Percentiles rank a stretch among this genome's conserved stretches.
These are phyloP conservation scores for Cyphomyrus plagiostoma DNA, from an alignment of 2,113 vertebrate species.

Conservation along the genomic window DNA sequence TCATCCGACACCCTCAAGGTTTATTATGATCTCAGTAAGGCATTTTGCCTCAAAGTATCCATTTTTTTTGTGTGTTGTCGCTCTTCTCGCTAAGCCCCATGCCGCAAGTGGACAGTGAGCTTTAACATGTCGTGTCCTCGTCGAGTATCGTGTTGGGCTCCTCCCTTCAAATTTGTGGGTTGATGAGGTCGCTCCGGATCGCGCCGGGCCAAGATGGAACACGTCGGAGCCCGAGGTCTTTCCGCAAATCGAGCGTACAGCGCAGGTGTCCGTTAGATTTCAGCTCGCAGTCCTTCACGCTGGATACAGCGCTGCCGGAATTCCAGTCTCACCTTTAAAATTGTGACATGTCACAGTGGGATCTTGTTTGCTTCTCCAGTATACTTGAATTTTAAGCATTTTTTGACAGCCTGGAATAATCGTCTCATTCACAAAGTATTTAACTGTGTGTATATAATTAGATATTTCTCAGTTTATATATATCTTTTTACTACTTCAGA, in stretches of 20 bases:
- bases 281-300: neutral
- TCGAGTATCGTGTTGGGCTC: neutral
- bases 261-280: neutral
- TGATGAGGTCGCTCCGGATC: neutral
- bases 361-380: slow-evolving; percentile 18
- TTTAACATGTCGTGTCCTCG: neutral
- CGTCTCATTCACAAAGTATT: slow-evolving; percentile 54
- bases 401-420: slow-evolving; percentile 46
- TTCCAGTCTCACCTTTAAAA: slow-evolving; percentile 12
- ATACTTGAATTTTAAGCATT: slow-evolving; percentile 48
- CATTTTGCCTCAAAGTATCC: neutral
- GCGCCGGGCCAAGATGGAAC: slow-evolving; percentile 8
- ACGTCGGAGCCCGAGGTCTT: slow-evolving; percentile 3
- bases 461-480: neutral
- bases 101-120: neutral
- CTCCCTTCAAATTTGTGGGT: neutral
- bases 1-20: neutral
- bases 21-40: neutral
- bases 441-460: slow-evolving; percentile 13
- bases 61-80: neutral
- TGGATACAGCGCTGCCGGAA: neutral
- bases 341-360: neutral
- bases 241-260: slow-evolving; percentile 10
- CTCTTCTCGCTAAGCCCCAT: neutral
- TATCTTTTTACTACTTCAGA: slow-evolving; percentile 1